Percentiles rank a stretch among this genome's conserved stretches.
phyloP scores from a whole-genome alignment of 2,797 vertebrate species.

The Ptychobarbus kaznakovi region DNA sequence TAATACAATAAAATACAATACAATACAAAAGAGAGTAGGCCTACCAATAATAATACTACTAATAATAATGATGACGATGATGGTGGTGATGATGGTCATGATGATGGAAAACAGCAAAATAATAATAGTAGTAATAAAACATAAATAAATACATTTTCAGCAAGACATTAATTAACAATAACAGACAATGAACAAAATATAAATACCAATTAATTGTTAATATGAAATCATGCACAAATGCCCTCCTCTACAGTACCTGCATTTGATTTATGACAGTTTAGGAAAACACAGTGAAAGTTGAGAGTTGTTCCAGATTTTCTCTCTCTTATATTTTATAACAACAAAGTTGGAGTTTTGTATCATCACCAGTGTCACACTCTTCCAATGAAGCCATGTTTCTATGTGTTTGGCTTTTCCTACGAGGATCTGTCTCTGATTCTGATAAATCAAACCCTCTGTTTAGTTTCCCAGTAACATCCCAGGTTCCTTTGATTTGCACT shows the following conservation, averaged over 20 bases:
- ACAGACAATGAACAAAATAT: background rate
- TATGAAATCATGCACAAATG: background rate
- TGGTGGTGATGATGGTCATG: background rate
- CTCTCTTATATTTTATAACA: background rate
- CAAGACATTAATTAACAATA: background rate
- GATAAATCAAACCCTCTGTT: background rate
- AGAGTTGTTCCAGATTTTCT: background rate
- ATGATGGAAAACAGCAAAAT: background rate
- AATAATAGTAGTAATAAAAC: background rate
- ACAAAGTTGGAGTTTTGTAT: background rate
- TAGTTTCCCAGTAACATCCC: background rate
- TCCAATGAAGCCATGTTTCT: background rate
- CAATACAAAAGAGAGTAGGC: background rate
- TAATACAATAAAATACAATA: background rate
- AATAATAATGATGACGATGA: background rate
- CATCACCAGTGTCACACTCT: background rate
- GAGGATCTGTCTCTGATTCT: background rate
- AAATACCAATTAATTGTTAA: background rate
- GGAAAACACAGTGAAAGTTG: background rate
- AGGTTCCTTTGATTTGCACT: background rate
- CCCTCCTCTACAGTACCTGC: background rate
- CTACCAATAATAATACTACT: background rate
- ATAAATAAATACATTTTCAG: no score
- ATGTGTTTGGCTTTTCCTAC: background rate
- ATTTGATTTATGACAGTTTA: background rate